These are phyloP conservation scores for Agrochola lychnidis DNA, from an alignment of 2,888 invertebrate genomes.

Conservation along the genomic window DNA sequence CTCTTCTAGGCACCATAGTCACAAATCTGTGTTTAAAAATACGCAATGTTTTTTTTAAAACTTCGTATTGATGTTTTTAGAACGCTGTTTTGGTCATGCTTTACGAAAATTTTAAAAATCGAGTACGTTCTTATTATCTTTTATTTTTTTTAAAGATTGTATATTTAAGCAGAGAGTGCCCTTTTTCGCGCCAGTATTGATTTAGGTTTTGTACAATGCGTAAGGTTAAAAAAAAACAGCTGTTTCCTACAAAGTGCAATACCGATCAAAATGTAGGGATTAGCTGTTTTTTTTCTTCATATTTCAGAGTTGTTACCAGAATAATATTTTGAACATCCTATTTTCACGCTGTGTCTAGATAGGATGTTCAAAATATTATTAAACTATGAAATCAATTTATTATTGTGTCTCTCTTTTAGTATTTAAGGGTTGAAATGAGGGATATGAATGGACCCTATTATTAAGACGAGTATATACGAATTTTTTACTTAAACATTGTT, in stretches of 20 bases:
- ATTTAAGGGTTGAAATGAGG: no score
- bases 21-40: neutral
- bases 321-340: no score
- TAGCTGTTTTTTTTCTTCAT: neutral
- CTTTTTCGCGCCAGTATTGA: no score
- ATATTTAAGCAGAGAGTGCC: neutral
- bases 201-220: neutral
- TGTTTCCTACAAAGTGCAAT: neutral
- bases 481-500: neutral
- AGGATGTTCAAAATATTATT: no score
- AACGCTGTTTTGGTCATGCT: neutral
- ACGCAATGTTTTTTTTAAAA: neutral
- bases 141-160: neutral
- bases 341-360: no score
- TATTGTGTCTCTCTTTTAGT: no score
- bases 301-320: neutral
- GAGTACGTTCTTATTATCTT: neutral
- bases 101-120: neutral
- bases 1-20: neutral
- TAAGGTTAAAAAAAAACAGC: neutral
- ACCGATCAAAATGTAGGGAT: neutral
- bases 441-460: no score
- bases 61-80: neutral
- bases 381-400: neutral
- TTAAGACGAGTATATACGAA: neutral